Evolutionary conservation across 2,888 invertebrate genomes (phyloP).

Genomic region (Uropetala carovei): DNA sequence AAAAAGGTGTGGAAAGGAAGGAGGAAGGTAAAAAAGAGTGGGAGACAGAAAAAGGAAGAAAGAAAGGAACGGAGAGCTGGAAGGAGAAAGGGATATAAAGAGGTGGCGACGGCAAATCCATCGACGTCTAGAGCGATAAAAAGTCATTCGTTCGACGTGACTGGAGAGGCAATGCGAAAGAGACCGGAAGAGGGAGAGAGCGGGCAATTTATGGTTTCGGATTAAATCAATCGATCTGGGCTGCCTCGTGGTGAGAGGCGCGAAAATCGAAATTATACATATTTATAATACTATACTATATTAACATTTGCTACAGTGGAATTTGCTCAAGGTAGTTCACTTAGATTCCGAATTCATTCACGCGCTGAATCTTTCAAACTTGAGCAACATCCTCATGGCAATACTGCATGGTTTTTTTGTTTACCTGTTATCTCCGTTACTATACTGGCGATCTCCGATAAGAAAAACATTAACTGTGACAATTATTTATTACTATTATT

Average conservation of each 20-base stretch:
- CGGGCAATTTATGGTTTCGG: not conserved
- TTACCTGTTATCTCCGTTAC: too few relatives aligned
- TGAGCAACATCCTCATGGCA: too few relatives aligned
- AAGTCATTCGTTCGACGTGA: conserved; percentile 4
- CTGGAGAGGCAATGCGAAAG: not conserved
- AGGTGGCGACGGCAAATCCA: not conserved
- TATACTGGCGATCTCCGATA: too few relatives aligned
- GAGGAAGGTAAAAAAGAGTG: not conserved
- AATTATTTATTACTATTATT: too few relatives aligned
- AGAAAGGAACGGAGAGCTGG: not conserved
- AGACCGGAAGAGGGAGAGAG: not conserved
- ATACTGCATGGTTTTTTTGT: too few relatives aligned
- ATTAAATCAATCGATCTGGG: not conserved
- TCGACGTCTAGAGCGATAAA: not conserved
- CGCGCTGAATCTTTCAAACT: too few relatives aligned
- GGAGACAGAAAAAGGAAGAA: not conserved
- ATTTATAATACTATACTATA: too few relatives aligned
- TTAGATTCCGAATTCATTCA: not conserved
- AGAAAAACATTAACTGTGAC: too few relatives aligned
- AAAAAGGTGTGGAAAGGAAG: not conserved
- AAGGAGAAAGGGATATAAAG: not conserved
- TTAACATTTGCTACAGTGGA: not conserved
- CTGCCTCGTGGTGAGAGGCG: not conserved
- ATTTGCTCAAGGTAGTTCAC: not conserved
- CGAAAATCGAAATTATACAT: not conserved